Evolutionary conservation across 2,797 vertebrate genomes (phyloP), one percentile per base, ranked within the genome.

Genomic region (Buceros bicornis): DNA sequence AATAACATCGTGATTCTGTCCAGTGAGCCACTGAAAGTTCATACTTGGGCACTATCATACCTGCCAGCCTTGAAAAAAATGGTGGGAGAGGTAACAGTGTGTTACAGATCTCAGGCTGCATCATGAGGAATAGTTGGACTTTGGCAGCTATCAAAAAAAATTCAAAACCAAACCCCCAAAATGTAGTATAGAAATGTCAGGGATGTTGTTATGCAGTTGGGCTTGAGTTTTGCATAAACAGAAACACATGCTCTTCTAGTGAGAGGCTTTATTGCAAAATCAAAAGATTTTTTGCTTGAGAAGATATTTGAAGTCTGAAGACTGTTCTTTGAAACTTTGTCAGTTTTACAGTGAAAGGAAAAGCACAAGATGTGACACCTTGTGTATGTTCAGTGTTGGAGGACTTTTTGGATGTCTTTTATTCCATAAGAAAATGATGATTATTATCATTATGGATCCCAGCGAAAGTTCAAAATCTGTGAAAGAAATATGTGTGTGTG

Each of bases 101-200:
- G 48, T 72, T 82, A 29, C 53, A 93, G 54, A 50, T 82, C 61
- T 91, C 60, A 90, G 58, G 47, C 64, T 86, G 57, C 16, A 26
- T 18, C 42, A 16, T 21, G 3, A 94, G 50, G 51, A 95, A 66
- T 25, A 87, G 65, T 11, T 89, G 50, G 70, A 48, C 50, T 58
- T 93, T 53, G 82, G 18, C 16, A 80, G 18, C n/a, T 66, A 53
- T n/a, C 13, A 13, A 6, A 53, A 70, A 69, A 47, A 56, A 69
- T n/a, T 56, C 51, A 64, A 54, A 61, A 35, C 2, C 26, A 37
- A 50, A 58, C 80, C 4, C 11, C 5, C 51, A 47, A 86, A 77
- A 80, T 29, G 7, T 22, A 35, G 29, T 79, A 60, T 16, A 89
- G 81, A 95, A 96, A 94, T 89, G 47, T 24, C 70, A 92, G 35